Percentiles rank a stretch among this genome's conserved stretches.
phyloP scores from a whole-genome alignment of 2,797 vertebrate species.

The Podargus strigoides region DNA sequence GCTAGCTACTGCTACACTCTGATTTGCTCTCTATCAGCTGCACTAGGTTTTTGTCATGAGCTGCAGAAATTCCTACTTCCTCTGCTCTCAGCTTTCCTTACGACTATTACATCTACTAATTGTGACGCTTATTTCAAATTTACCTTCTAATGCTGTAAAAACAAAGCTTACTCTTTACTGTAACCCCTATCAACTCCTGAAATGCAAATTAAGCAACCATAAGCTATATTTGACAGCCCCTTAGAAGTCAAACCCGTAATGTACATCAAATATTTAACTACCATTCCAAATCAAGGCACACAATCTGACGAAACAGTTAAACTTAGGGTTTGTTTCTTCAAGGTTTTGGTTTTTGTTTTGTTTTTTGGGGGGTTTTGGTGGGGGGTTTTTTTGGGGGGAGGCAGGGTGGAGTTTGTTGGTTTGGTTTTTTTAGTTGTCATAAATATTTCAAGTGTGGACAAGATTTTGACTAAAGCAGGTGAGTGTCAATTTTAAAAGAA shows the following conservation, averaged over 20 bases:
- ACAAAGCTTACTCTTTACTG: conserved; percentile 18
- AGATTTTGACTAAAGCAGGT: conserved; percentile 66
- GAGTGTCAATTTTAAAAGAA: conserved; percentile 62
- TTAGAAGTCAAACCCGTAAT: conserved; percentile 19
- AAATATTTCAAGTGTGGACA: conserved; percentile 64
- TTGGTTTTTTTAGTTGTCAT: conserved; percentile 67
- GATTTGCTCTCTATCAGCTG: conserved; percentile 76
- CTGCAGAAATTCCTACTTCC: conserved; percentile 72
- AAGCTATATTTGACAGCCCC: neutral
- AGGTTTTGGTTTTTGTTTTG: conserved; percentile 25
- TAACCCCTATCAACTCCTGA: conserved; percentile 20
- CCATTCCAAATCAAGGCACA: neutral
- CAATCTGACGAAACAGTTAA: conserved; percentile 75
- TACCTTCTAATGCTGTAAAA: neutral
- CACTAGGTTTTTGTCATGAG: conserved; percentile 68
- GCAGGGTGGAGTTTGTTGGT: too few species aligned
- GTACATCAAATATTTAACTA: conserved; percentile 20
- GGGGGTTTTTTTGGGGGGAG: too few species aligned
- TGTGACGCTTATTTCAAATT: conserved; percentile 21
- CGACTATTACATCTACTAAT: conserved; percentile 76
- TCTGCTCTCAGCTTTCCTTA: conserved; percentile 68
- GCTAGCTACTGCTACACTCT: conserved; percentile 71
- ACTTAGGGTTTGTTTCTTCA: conserved; percentile 63
- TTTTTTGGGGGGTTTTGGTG: too few species aligned
- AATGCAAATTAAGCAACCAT: neutral